Base-by-base conservation (phyloP, 2,888 invertebrate species). In the Apodemia zela region DNA sequence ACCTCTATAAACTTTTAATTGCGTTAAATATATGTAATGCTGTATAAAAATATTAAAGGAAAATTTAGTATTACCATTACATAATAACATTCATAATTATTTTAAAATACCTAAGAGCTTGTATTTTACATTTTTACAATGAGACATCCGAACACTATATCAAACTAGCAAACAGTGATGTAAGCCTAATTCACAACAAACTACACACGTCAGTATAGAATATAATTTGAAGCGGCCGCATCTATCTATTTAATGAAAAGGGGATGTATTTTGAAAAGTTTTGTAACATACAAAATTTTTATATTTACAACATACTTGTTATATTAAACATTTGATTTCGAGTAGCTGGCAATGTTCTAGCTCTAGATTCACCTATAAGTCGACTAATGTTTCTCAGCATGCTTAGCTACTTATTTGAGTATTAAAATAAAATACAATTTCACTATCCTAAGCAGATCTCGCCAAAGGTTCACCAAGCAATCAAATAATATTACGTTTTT, bases 41-140 rank as follows among this genome's bases (percentile, higher is more conserved):
- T 91, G 90, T 91, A 91, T 90, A 91, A 91, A 91, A 90, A 91
- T 90, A 90, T 89, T 90, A 90, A 91, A 91, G 89, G 84, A 88
- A 91, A 89, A 87, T 84, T 84, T 87, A 84, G 85, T 85, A 81
- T 82, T 82, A 80, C 83, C 85, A 84, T 89, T 88, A 74, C 66
- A 66, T 72, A 77, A 81, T 87, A 89, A 87, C 87, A 87, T 88
- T 85, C 82, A 87, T 85, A 85, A 75, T 81, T 75, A 84, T 80
- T 80, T 78, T 80, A 84, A 88, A 85, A 83, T 77, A 75, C 69
- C 73, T 75, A 85, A 84, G 86, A 86, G 87, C 85, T 84, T 85
- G 83, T 91, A 89, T 87, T 83, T 85, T 91, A 91, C 90, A 91
- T 91, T 90, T 91, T 84, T 90, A 91, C 90, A 91, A 85, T 85